Evolutionary conservation across 2,797 vertebrate species (phyloP).

Genomic region (Alosa sapidissima): DNA sequence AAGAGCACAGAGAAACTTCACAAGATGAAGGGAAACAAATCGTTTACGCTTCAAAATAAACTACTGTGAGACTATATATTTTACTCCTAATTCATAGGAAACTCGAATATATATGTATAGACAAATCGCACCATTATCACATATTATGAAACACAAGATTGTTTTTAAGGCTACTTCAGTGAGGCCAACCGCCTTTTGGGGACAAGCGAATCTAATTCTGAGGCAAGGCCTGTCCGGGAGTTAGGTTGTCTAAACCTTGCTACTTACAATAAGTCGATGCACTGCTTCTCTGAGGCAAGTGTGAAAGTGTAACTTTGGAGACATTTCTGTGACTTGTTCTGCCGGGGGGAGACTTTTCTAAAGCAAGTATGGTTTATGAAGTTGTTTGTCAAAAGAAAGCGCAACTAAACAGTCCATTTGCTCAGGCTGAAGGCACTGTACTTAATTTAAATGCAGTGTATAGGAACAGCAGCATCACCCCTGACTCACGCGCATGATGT

Average conservation of each 20-base stretch:
- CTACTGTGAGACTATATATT: background rate
- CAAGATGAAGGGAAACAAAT: constrained; percentile 21
- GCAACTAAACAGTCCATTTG: background rate
- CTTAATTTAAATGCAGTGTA: background rate
- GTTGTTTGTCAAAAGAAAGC: background rate
- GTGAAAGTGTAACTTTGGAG: background rate
- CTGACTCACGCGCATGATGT: background rate
- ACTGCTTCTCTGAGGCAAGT: constrained; percentile 5
- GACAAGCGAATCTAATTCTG: background rate
- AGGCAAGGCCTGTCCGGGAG: background rate
- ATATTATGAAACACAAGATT: background rate
- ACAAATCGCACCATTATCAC: background rate
- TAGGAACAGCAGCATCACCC: background rate
- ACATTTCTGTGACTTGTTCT: constrained; percentile 6
- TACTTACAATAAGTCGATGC: background rate
- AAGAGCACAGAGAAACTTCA: constrained; percentile 1
- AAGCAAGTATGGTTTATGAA: background rate
- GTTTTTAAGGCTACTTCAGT: background rate
- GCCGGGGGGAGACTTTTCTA: background rate
- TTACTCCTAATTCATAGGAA: background rate
- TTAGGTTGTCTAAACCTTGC: background rate
- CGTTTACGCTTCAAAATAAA: background rate
- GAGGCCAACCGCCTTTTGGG: background rate
- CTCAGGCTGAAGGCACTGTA: background rate
- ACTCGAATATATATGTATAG: background rate